These are phyloP conservation scores for Bovichtus variegatus DNA, from an alignment of 2,797 vertebrate genomes.

Conservation along the genomic window DNA sequence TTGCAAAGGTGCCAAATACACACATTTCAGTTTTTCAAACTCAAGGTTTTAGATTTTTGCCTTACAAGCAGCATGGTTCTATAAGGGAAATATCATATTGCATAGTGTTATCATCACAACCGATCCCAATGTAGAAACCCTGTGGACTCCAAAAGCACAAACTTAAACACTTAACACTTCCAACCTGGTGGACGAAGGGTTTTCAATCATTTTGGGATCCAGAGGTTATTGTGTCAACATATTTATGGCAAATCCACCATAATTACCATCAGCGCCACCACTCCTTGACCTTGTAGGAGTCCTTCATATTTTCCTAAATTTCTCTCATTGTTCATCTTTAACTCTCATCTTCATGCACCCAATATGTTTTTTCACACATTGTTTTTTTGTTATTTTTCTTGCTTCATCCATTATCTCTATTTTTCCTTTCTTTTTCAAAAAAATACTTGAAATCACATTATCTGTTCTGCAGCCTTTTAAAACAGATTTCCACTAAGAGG, in stretches of 20 bases:
- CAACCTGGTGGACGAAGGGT: slow-evolving; percentile 80
- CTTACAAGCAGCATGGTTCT: slow-evolving; percentile 75
- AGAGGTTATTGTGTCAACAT: slow-evolving; percentile 53
- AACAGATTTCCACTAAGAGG: slow-evolving; percentile 69
- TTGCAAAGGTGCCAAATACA: slow-evolving; percentile 76
- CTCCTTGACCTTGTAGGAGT: slow-evolving; percentile 34
- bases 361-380: not conserved
- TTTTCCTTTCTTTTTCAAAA: slow-evolving; percentile 40
- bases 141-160: slow-evolving; percentile 84
- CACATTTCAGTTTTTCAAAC: slow-evolving; percentile 64
- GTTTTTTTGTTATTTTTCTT: slow-evolving; percentile 9
- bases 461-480: slow-evolving; percentile 75
- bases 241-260: slow-evolving; percentile 51
- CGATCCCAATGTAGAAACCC: slow-evolving; percentile 71
- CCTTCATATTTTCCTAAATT: slow-evolving; percentile 5
- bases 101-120: slow-evolving; percentile 59
- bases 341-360: slow-evolving; percentile 1
- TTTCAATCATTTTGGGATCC: slow-evolving; percentile 73
- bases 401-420: slow-evolving; percentile 9
- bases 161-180: slow-evolving; percentile 80
- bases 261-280: slow-evolving; percentile 7
- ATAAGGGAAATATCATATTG: slow-evolving; percentile 70
- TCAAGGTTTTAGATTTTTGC: slow-evolving; percentile 73
- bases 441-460: slow-evolving; percentile 75
- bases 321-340: slow-evolving; percentile 24